Evolutionary conservation across 2,113 vertebrate species (phyloP).

Genomic region (Planiliza haematocheilus): DNA sequence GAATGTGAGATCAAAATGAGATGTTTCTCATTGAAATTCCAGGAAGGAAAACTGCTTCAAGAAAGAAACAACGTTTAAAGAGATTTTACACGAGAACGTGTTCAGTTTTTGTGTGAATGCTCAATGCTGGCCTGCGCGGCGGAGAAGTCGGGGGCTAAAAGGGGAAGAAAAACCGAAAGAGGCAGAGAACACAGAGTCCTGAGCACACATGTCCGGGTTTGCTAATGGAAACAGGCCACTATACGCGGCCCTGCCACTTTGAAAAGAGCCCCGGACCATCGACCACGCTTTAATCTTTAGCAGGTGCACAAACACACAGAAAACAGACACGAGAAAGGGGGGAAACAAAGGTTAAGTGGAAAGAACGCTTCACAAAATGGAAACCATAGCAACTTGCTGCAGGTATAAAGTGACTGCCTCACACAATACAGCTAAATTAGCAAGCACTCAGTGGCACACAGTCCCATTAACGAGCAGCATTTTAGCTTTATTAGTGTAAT

Average conservation of each 20-base stretch:
- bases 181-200: constrained; percentile 52
- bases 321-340: constrained; percentile 40
- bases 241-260: constrained; percentile 46
- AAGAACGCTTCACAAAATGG: constrained; percentile 53
- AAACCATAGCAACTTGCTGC: constrained; percentile 68
- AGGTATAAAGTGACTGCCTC: constrained; percentile 57
- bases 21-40: constrained; percentile 15
- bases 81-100: neutral
- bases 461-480: constrained; percentile 42
- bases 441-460: constrained; percentile 26
- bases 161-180: constrained; percentile 25
- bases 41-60: neutral
- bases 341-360: constrained; percentile 68
- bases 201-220: constrained; percentile 54
- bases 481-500: constrained; percentile 52
- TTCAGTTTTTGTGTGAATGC: constrained; percentile 3
- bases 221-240: constrained; percentile 57
- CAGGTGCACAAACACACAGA: constrained; percentile 73
- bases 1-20: constrained; percentile 19
- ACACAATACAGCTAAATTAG: constrained; percentile 51
- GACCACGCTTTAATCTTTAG: constrained; percentile 75
- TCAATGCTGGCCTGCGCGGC: neutral
- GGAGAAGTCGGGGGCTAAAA: constrained; percentile 1
- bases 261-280: constrained; percentile 59
- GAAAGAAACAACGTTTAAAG: constrained; percentile 20